These are phyloP conservation scores for Athrips mouffetella DNA, from an alignment of 2,888 invertebrate species.

Conservation along the genomic window DNA sequence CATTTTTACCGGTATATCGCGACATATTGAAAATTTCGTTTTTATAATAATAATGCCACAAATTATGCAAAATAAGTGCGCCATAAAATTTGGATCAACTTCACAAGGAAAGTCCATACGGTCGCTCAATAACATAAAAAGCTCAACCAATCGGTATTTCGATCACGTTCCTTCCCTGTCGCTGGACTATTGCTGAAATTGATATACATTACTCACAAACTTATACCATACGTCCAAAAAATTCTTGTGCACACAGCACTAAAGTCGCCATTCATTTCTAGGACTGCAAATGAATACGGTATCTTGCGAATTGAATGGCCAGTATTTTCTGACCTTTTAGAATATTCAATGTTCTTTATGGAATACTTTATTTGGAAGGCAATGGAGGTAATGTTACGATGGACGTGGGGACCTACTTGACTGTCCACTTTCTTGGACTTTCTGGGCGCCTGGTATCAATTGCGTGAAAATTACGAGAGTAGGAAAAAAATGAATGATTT, in stretches of 20 bases:
- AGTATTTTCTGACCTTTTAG: conserved; percentile 39
- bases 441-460: conserved; percentile 66
- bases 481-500: not conserved
- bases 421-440: conserved; percentile 52
- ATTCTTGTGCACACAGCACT: conserved; percentile 30
- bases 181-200: conserved; percentile 70
- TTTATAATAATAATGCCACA: too few species aligned
- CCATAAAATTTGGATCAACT: too few species aligned
- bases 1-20: too few species aligned
- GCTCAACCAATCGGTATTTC: conserved; percentile 58
- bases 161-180: conserved; percentile 67
- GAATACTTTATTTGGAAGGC: conserved; percentile 13
- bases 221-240: conserved; percentile 24
- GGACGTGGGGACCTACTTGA: conserved; percentile 43
- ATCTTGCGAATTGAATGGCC: conserved; percentile 29
- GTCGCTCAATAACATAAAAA: conserved; percentile 72
- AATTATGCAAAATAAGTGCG: too few species aligned
- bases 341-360: conserved; percentile 23
- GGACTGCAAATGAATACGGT: conserved; percentile 3
- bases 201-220: conserved; percentile 60
- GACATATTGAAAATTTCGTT: too few species aligned
- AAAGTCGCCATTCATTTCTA: conserved; percentile 34
- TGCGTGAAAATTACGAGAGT: conserved; percentile 50
- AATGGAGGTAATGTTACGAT: conserved; percentile 28
- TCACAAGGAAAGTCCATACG: conserved; percentile 27